Evolutionary conservation across 1,140 invertebrate genomes (phyloP), one percentile per base, ranked within the genome.

Genomic region (Drosophila rufa): DNA sequence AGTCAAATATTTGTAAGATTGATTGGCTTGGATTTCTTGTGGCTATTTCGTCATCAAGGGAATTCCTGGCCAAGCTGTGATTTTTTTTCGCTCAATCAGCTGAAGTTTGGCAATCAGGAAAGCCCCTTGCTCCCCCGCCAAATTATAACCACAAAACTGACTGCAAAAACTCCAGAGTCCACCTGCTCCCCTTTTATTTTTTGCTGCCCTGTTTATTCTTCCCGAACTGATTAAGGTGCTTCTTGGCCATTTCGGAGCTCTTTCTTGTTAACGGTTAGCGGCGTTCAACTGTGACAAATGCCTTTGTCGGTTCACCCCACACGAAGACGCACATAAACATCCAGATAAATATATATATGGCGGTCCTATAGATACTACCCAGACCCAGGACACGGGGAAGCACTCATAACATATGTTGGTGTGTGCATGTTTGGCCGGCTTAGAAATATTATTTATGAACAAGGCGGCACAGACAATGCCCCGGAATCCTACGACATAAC

Each of bases 281-380:
- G 80, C 85, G 85, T 87, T 87, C 80, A 87, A 87, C 84, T 87
- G 84, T 89, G 84, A 87, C 84, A 87, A 87, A 87, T 87, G 84
- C 83, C 65, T 83, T 87, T 89, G 84, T 47, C 83, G 80, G 80
- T 80, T 83, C 78, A 83, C 53, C 69, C 69, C 56, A 70, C 60
- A 65, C 48, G 48, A 17, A 14, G 61, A 56, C 45, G 60, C 50
- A 61, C 62, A 70, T 59, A 69, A 61, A 76, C 50, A 62, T 50
- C 1, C 30, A 46, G 46, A 76, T 47, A 61, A 40, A 56, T 47
- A 61, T 56, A 56, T 36, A 36, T 55, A 55, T 33, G 42, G 11
- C 30, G 43, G 9, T 33, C 30, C 36, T 19, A 60, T 73, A 73
- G 69, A 73, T 73, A 73, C 50, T 50, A 14, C 25, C 51, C 58